Conservation (phyloP, 2,888 invertebrate genomes). For the Heliconius hortense region DNA sequence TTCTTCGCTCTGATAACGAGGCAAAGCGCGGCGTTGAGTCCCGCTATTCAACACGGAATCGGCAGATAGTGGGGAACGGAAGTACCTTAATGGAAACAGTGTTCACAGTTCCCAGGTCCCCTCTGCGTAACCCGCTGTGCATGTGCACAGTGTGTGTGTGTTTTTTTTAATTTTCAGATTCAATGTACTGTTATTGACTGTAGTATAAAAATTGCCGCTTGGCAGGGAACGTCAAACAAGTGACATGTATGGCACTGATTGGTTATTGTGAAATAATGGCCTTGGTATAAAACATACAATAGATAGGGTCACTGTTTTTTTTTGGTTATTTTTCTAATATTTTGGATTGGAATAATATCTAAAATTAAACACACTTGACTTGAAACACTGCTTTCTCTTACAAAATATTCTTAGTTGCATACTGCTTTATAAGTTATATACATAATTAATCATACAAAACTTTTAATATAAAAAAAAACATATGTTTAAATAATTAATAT, state of each 20-base stretch:
- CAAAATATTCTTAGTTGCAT: neutral
- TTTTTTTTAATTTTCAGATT: neutral
- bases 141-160: too few species aligned
- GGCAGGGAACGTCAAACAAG: constrained; percentile 67
- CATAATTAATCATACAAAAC: neutral
- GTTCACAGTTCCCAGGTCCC: too few species aligned
- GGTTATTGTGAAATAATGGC: constrained; percentile 77
- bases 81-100: too few species aligned
- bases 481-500: too few species aligned
- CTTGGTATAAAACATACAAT: constrained; percentile 53
- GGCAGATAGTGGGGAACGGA: too few species aligned
- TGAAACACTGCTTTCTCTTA: neutral
- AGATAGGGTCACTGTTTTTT: constrained; percentile 3
- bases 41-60: too few species aligned
- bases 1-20: too few species aligned
- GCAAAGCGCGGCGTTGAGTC: too few species aligned
- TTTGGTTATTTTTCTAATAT: neutral
- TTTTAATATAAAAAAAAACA: too few species aligned
- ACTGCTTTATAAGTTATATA: neutral
- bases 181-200: constrained; percentile 44
- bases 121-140: too few species aligned
- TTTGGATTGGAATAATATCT: neutral
- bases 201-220: constrained; percentile 44
- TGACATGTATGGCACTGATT: constrained; percentile 75
- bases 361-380: neutral